phyloP scores from a whole-genome alignment of 2,888 invertebrate genomes.

The Spilosoma lubricipeda region DNA sequence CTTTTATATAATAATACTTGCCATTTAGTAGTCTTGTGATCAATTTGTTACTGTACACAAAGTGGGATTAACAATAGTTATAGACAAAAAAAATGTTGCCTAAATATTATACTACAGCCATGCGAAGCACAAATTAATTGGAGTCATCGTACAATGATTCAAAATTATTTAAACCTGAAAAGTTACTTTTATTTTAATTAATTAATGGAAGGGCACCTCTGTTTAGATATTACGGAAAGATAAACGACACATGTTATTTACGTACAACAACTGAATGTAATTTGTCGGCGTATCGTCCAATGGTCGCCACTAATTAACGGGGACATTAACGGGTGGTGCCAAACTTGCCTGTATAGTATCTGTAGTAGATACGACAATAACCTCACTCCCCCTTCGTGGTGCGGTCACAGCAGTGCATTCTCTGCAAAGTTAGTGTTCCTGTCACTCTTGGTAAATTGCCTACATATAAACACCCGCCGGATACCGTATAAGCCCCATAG shows the following conservation, averaged over 20 bases:
- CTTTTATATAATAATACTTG: not conserved
- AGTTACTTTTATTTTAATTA: not conserved
- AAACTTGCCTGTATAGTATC: conserved; percentile 66
- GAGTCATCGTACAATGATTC: not conserved
- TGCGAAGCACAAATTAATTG: not conserved
- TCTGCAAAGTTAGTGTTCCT: conserved; percentile 53
- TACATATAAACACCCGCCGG: conserved; percentile 31
- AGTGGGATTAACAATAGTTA: not conserved
- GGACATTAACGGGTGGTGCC: conserved; percentile 76
- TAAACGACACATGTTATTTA: conserved; percentile 61
- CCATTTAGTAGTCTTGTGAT: not conserved
- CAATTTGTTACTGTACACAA: not conserved
- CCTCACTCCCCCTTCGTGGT: conserved; percentile 44
- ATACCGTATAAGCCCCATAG: conserved; percentile 30
- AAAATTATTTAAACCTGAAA: not conserved
- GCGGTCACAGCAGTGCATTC: conserved; percentile 53
- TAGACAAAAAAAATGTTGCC: not conserved
- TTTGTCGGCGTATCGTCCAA: conserved; percentile 75
- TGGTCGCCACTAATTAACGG: conserved; percentile 80
- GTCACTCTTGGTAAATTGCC: conserved; percentile 48
- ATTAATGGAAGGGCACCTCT: not conserved
- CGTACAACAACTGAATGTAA: conserved; percentile 71
- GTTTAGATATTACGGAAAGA: conserved; percentile 14
- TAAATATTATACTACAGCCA: not conserved
- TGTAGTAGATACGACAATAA: conserved; percentile 50